These are phyloP conservation scores for Protophormia terraenovae DNA, from an alignment of 2,888 invertebrate genomes.

Conservation along the genomic window DNA sequence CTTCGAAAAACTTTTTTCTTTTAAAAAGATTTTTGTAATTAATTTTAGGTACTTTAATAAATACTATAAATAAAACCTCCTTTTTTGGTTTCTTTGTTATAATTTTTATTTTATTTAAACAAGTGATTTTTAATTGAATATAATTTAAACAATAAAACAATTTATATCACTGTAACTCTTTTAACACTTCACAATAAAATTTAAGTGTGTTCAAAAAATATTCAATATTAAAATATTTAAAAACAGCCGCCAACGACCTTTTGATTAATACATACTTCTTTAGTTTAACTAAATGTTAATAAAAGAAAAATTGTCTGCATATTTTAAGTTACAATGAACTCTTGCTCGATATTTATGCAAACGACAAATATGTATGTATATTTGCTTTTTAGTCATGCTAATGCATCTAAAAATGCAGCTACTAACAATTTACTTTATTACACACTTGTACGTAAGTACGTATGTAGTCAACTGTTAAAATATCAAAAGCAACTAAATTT, in stretches of 20 bases:
- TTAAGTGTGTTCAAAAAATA: no score
- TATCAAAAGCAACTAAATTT: slow-evolving; percentile 46
- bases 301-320: slow-evolving; percentile 13
- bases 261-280: background rate
- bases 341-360: slow-evolving; percentile 49
- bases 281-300: background rate
- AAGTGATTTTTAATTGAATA: no score
- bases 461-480: slow-evolving; percentile 29
- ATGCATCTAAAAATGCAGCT: slow-evolving; percentile 19
- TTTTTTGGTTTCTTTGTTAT: no score
- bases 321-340: slow-evolving; percentile 64
- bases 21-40: no score
- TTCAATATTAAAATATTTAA: no score
- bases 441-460: background rate
- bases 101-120: no score
- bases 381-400: no score
- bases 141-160: background rate
- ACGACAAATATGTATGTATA: background rate
- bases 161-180: background rate
- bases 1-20: no score
- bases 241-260: background rate
- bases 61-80: no score
- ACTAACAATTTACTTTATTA: background rate
- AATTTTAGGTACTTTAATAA: no score
- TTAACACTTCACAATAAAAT: no score